Evolutionary conservation across 2,113 vertebrate species (phyloP).

Genomic region (Galbula dea): DNA sequence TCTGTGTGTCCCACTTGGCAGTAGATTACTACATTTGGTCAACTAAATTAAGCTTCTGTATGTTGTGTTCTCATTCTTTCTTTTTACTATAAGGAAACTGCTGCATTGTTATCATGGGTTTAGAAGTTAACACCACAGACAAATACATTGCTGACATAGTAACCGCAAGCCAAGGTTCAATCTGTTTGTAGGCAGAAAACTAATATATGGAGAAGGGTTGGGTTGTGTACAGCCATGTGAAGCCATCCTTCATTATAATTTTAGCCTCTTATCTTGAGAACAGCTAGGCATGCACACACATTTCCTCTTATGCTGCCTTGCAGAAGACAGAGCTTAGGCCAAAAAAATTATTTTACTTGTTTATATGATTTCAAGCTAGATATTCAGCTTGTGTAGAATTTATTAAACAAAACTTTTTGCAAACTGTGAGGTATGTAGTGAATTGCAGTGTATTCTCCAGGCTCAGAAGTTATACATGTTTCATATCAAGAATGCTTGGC

Average conservation of each 20-base stretch:
- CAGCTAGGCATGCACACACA: not conserved
- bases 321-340: not conserved
- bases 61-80: not conserved
- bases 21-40: not conserved
- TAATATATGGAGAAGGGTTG: not conserved
- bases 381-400: not conserved
- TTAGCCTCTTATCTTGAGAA: not conserved
- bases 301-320: not conserved
- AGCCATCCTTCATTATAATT: not conserved
- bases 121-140: not conserved
- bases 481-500: not conserved
- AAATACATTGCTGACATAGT: not conserved
- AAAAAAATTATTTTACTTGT: not conserved
- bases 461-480: not conserved
- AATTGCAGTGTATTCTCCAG: not conserved
- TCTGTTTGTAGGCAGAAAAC: not conserved
- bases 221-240: not conserved
- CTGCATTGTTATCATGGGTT: not conserved
- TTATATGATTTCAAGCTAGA: not conserved
- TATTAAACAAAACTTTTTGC: not conserved
- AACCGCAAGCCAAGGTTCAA: not conserved
- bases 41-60: not conserved
- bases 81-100: not conserved
- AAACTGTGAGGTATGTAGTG: not conserved
- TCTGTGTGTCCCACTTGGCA: not conserved